Conservation (phyloP, 2,888 invertebrate species). For the Apamea crenata region DNA sequence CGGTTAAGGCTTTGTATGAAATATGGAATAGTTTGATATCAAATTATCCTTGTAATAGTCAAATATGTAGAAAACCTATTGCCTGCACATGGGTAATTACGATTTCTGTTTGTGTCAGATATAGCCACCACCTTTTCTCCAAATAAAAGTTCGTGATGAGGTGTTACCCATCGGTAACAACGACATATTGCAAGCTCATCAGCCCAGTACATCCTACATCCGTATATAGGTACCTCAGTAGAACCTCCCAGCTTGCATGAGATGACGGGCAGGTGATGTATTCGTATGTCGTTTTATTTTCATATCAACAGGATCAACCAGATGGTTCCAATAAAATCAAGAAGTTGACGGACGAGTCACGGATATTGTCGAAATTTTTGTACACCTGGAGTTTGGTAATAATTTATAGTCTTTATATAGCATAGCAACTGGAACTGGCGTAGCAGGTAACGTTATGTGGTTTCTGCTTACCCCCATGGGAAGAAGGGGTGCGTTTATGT, state of each 20-base stretch:
- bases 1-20: neutral
- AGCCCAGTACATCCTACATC: neutral
- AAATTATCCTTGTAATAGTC: no score
- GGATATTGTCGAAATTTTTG: slow-evolving; percentile 14
- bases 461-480: neutral
- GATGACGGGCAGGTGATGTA: slow-evolving; percentile 47
- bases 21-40: neutral
- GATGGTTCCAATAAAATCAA: slow-evolving; percentile 46
- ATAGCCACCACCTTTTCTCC: no score
- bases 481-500: neutral
- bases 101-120: neutral
- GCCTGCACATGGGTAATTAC: no score
- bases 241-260: slow-evolving; percentile 44
- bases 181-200: neutral
- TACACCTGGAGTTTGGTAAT: slow-evolving; percentile 35
- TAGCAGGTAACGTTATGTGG: neutral
- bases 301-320: slow-evolving; percentile 30
- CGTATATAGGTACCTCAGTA: neutral
- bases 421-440: neutral
- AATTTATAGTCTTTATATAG: neutral
- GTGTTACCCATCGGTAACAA: neutral
- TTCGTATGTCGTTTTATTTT: slow-evolving; percentile 33
- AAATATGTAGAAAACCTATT: no score
- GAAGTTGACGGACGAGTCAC: slow-evolving; percentile 16
- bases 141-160: neutral